Evolutionary conservation across 2,113 vertebrate genomes (phyloP).

Genomic region (Serinus canaria): DNA sequence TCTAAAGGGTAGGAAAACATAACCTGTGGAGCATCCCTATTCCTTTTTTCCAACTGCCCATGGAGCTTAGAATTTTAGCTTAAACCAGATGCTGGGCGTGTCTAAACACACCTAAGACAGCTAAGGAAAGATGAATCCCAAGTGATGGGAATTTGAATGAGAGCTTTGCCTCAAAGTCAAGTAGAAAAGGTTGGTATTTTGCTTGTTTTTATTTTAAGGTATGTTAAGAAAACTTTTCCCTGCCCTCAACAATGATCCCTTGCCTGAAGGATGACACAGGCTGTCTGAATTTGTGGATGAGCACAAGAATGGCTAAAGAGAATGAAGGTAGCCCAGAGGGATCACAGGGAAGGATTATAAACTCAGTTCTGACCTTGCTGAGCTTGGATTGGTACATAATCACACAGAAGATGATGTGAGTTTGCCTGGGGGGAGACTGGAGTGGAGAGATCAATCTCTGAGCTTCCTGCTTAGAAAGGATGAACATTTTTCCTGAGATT

Average conservation of each 20-base stretch:
- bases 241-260: background rate
- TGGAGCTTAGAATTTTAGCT: background rate
- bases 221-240: background rate
- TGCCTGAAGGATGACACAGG: background rate
- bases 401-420: background rate
- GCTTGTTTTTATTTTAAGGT: background rate
- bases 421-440: slow-evolving; percentile 2
- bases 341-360: slow-evolving; percentile 14
- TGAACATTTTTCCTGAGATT: background rate
- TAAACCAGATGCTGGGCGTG: background rate
- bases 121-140: background rate
- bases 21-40: background rate
- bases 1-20: background rate
- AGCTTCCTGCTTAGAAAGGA: background rate
- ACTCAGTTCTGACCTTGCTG: background rate
- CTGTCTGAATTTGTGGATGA: background rate
- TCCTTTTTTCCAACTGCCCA: background rate
- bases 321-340: background rate
- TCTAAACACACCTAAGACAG: background rate
- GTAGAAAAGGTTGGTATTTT: background rate
- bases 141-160: background rate
- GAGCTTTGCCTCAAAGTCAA: background rate
- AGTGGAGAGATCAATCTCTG: background rate
- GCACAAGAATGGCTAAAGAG: background rate
- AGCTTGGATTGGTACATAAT: slow-evolving; percentile 3